A percentile compares a stretch with the other conserved stretches of the same genome.
These are phyloP conservation scores for Penaeus monodon DNA, from an alignment of 2,888 invertebrate species.

Conservation along the genomic window DNA sequence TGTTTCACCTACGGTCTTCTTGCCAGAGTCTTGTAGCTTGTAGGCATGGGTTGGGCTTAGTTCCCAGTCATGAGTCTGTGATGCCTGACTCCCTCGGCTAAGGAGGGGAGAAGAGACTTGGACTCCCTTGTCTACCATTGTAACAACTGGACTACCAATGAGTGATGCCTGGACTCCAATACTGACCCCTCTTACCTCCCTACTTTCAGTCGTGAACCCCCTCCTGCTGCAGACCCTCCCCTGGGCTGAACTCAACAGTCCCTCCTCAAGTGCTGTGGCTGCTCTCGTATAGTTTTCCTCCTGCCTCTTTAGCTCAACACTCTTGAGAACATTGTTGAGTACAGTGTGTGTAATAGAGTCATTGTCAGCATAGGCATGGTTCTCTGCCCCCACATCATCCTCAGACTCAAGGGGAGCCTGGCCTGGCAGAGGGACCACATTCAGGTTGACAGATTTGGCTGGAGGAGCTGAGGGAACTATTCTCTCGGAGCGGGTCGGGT, in stretches of 20 bases:
- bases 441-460: constrained; percentile 34
- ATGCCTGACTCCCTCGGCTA: constrained; percentile 20
- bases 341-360: constrained; percentile 39
- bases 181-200: constrained; percentile 26
- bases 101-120: constrained; percentile 59
- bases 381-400: constrained; percentile 45
- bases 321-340: constrained; percentile 53
- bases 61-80: constrained; percentile 25
- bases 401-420: constrained; percentile 52
- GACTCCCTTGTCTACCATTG: constrained; percentile 53
- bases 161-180: constrained; percentile 61
- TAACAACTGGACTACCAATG: constrained; percentile 12
- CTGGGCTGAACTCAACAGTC: constrained; percentile 1
- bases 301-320: constrained; percentile 37
- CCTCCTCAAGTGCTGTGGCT: constrained; percentile 27
- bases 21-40: constrained; percentile 27
- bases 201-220: constrained; percentile 16
- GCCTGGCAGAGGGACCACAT: constrained; percentile 43
- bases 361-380: constrained; percentile 36
- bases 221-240: constrained; percentile 3
- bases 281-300: constrained; percentile 22
- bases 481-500: constrained; percentile 51
- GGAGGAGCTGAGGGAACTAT: constrained; percentile 30
- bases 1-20: constrained; percentile 45
- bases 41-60: constrained; percentile 10